Evolutionary conservation across 2,888 invertebrate genomes (phyloP).

Genomic region (Lasioglossum pauxillum): DNA sequence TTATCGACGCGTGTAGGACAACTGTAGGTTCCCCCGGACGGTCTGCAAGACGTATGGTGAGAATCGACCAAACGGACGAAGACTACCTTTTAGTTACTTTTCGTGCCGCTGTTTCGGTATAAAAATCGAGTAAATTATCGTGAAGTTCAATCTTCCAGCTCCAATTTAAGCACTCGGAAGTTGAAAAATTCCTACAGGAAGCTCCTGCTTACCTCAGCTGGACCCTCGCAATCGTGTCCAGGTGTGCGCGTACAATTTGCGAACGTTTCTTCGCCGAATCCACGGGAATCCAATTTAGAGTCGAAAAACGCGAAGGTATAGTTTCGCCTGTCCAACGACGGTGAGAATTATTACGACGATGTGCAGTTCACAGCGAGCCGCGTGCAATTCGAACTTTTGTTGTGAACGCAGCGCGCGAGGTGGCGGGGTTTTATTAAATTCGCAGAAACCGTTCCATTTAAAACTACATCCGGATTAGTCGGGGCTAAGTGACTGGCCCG

Average conservation of each 20-base stretch:
- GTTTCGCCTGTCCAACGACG: not conserved
- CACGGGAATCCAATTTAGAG: too few relatives aligned
- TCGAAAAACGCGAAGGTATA: not conserved
- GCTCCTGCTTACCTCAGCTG: too few relatives aligned
- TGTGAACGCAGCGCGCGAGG: constrained; percentile 63
- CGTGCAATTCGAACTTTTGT: constrained; percentile 71
- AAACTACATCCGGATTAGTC: constrained; percentile 65
- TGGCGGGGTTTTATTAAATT: constrained; percentile 72
- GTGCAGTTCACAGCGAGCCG: constrained; percentile 2
- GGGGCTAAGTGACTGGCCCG: constrained; percentile 49
- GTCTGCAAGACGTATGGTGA: not conserved
- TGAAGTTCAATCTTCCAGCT: too few relatives aligned
- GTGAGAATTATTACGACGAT: constrained; percentile 57
- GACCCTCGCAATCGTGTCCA: too few relatives aligned
- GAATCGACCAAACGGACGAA: not conserved
- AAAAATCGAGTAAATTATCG: too few relatives aligned
- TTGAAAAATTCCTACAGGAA: too few relatives aligned
- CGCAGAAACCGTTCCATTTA: constrained; percentile 66
- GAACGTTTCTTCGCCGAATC: too few relatives aligned
- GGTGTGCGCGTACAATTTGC: too few relatives aligned
- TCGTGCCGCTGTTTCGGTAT: too few relatives aligned
- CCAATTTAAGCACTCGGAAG: too few relatives aligned
- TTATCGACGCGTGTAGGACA: not conserved
- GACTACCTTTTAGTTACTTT: too few relatives aligned
- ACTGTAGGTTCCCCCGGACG: not conserved